Conservation (phyloP, 2,888 invertebrate species). For the Agriopis marginaria region DNA sequence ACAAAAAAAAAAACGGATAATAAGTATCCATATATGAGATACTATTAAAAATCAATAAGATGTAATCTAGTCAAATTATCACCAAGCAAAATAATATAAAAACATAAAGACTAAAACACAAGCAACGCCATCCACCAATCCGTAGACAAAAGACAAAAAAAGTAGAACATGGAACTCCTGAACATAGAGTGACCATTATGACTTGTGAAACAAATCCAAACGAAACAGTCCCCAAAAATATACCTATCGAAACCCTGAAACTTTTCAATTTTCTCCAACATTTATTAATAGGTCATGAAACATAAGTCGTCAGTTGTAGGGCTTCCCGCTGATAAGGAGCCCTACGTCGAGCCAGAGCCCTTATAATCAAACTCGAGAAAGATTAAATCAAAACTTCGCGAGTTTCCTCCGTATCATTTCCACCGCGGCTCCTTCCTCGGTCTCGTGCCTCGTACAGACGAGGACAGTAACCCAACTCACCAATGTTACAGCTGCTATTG, state of each 20-base stretch:
- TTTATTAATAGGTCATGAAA: constrained; percentile 9
- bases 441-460: neutral
- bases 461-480: constrained; percentile 15
- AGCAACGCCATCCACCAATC: too few species aligned
- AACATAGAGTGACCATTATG: too few species aligned
- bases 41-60: too few species aligned
- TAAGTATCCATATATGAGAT: too few species aligned
- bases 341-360: constrained; percentile 27
- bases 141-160: too few species aligned
- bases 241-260: neutral
- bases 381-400: constrained; percentile 47
- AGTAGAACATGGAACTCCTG: too few species aligned
- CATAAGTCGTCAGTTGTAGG: constrained; percentile 4
- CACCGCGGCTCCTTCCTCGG: constrained; percentile 25
- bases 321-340: constrained; percentile 15
- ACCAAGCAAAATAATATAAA: too few species aligned
- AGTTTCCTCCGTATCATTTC: constrained; percentile 42
- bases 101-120: too few species aligned
- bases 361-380: constrained; percentile 44
- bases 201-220: too few species aligned
- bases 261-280: neutral
- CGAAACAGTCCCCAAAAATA: too few species aligned
- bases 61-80: too few species aligned
- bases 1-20: too few species aligned
- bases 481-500: neutral